These are phyloP conservation scores for Bufo bufo DNA, from an alignment of 2,113 vertebrate genomes.

Conservation along the genomic window DNA sequence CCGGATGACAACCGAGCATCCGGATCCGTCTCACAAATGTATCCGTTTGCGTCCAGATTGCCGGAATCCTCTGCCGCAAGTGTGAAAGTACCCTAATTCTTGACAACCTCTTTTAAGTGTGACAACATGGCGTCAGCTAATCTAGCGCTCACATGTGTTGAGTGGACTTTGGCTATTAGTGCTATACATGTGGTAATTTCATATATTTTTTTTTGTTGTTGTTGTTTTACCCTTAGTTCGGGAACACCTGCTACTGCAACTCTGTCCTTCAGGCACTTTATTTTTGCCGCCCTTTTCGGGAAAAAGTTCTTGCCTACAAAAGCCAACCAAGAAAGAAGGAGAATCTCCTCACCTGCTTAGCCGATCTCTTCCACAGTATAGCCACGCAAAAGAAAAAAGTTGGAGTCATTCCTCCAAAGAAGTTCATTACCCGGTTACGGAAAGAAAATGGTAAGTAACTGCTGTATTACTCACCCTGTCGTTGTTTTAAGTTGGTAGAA, in stretches of 20 bases:
- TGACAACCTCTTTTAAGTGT: not conserved
- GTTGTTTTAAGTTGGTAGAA: no score
- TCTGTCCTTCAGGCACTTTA: slow-evolving; percentile 96
- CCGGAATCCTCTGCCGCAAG: no score
- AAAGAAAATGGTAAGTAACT: slow-evolving; percentile 78
- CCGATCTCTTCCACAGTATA: slow-evolving; percentile 84
- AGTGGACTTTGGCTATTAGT: not conserved
- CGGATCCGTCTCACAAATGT: no score
- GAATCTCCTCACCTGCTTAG: slow-evolving; percentile 80
- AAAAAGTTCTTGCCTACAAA: slow-evolving; percentile 83
- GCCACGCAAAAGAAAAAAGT: slow-evolving; percentile 86
- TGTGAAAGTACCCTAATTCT: no score
- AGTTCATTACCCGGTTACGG: slow-evolving; percentile 81
- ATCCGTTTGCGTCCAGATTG: no score
- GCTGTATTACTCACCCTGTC: no score
- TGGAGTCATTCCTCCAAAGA: slow-evolving; percentile 84
- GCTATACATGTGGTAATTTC: not conserved
- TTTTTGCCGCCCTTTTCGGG: slow-evolving; percentile 84
- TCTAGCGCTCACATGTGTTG: not conserved
- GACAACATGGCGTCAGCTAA: not conserved
- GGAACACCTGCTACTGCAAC: slow-evolving; percentile 99
- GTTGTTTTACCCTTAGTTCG: slow-evolving; percentile 76
- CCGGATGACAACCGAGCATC: no score
- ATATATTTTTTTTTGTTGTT: not conserved
- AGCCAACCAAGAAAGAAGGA: slow-evolving; percentile 82